These are phyloP conservation scores for Tupaia chinensis DNA, from an alignment of 2,113 vertebrate genomes.

Conservation along the genomic window DNA sequence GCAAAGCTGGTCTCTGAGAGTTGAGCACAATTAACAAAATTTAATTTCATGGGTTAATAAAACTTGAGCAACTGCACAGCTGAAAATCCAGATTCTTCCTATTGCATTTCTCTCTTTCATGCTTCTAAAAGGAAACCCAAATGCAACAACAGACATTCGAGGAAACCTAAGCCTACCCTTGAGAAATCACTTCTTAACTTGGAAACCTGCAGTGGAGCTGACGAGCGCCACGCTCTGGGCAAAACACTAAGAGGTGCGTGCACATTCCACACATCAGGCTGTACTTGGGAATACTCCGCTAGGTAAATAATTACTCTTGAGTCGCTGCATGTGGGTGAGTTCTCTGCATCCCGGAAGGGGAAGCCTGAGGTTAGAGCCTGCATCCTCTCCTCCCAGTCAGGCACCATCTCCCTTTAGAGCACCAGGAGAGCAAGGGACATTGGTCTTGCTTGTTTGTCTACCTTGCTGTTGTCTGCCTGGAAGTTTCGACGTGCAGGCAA, in stretches of 20 bases:
- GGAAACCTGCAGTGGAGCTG: background rate
- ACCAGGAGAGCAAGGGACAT: background rate
- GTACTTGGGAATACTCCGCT: background rate
- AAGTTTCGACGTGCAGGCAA: rapidly evolving
- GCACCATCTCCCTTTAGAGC: background rate
- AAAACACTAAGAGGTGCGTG: background rate
- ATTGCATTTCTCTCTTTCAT: background rate
- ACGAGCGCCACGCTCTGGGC: rapidly evolving
- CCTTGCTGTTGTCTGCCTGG: rapidly evolving
- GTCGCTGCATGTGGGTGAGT: rapidly evolving
- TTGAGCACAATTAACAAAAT: background rate
- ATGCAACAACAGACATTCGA: background rate
- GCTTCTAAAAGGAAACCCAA: background rate
- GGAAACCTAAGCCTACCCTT: background rate
- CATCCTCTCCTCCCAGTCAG: background rate
- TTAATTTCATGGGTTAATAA: background rate
- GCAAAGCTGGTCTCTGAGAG: background rate
- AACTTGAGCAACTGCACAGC: rapidly evolving
- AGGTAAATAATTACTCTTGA: background rate
- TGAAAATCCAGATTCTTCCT: background rate
- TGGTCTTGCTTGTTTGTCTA: background rate
- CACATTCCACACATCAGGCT: rapidly evolving
- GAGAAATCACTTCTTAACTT: background rate
- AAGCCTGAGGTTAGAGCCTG: background rate
- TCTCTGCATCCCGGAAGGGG: background rate